phyloP scores from a whole-genome alignment of 1,140 invertebrate species.

The Lerema accius region DNA sequence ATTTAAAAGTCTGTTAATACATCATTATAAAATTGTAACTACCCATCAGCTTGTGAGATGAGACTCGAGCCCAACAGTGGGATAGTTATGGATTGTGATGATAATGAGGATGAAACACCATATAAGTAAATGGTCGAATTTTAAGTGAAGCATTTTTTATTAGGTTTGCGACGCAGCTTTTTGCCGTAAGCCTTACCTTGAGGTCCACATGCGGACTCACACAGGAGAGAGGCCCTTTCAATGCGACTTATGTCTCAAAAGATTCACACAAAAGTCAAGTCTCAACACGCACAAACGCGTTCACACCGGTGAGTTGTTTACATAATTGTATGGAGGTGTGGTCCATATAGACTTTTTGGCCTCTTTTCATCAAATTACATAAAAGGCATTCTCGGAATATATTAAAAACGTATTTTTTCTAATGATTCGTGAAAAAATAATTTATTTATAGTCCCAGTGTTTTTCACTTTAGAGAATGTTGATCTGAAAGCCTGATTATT shows the following conservation, averaged over 20 bases:
- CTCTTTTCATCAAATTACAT: not conserved
- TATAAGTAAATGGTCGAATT: not conserved
- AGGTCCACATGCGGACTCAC: constrained; percentile 91
- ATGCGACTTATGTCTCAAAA: constrained; percentile 86
- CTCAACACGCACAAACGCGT: constrained; percentile 90
- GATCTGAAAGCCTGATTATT: not conserved
- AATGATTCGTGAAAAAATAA: no score
- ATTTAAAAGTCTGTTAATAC: no score
- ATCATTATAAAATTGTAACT: no score
- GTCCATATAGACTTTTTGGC: constrained; percentile 1
- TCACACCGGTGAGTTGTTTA: constrained; percentile 84
- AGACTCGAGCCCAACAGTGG: no score
- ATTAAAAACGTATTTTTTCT: no score
- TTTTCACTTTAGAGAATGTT: no score
- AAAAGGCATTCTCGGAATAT: not conserved
- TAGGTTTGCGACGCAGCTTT: constrained; percentile 87
- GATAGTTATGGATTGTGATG: no score
- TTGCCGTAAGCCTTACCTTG: constrained; percentile 87
- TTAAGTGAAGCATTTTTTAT: constrained; percentile 1
- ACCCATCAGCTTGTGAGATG: no score
- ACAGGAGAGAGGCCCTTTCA: constrained; percentile 88
- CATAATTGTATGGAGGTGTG: constrained; percentile 7
- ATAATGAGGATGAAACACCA: no score
- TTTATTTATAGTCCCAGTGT: no score
- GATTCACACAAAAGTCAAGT: constrained; percentile 87